Base-by-base conservation (phyloP, 2,797 vertebrate species). In the Dendrocincla fuliginosa region DNA sequence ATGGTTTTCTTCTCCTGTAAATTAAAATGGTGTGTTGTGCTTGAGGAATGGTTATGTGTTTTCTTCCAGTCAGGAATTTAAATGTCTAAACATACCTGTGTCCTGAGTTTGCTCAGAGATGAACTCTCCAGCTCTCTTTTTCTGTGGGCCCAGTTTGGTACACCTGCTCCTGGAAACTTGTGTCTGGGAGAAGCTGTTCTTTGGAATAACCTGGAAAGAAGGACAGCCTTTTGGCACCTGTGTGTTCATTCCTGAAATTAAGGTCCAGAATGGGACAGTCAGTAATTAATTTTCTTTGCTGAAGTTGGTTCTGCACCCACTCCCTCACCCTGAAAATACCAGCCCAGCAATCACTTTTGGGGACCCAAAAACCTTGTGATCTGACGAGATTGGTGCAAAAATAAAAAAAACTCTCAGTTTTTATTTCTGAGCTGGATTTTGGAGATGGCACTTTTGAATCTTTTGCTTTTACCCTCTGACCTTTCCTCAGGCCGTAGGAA, bases 401-500 rank as follows among this genome's bases (percentile, higher is more conserved):
- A 24, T 11, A 15, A n/a, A 9, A 52, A 1, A 33, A 41, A 13
- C 14, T 10, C n/a, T 32, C 35, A 1, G 7, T 18, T 55, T 41
- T 68, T 19, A 13, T 18, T 74, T 33, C 10, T 39, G 35, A 65
- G 37, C 1, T 5, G 19, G 13, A 12, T 56, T 60, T 67, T 14
- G 10, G 28, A 17, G 20, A 37, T 24, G 33, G 11, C 9, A 8
- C 19, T 65, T 83, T 80, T 41, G 17, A 33, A 25, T 73, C 7
- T 73, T 52, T 73, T 9, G 10, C 28, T 73, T 84, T 75, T 30
- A 19, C 11, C 2, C 14, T 78, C 35, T 15, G 18, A 28, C 8
- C 3, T 46, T 63, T 32, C 27, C 23, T 68, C 8, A 27, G 18
- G 9, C 0, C 0, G 11, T 18, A 37, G 4, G 11, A 53, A 44